Evolutionary conservation across 35 echinoderm and acorn worm genomes (phyloP), one percentile per base, ranked within the genome.

Genomic region (Anneissia japonica): DNA sequence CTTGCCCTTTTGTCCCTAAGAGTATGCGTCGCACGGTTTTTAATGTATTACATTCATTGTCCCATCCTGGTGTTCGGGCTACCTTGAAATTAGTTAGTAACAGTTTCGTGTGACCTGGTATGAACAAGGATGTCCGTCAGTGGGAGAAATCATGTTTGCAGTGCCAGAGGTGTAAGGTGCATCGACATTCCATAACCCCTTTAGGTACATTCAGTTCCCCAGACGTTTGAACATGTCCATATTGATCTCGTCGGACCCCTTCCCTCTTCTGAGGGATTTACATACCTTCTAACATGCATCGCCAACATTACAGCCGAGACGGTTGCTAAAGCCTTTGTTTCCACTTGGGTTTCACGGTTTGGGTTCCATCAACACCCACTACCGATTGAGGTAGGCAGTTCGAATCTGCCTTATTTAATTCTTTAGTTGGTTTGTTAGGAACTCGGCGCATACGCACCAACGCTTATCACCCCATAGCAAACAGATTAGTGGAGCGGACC

Each of bases 151-250:
- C 73, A 12, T 92, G 85, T 39, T 31, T 88, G 10, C 1, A 81
- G 30, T 92, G 90, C 36, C 86, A 88, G 34, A 46, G 36, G 11
- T 75, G 46, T 0, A 91, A 91, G 51, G 77, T 91, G 23, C 79
- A 91, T 32, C 64, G 77, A 26, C 90, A 87, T 41, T 87, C 51
- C 4, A 32, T 75, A 34, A 75, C 83, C 0, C 90, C 83, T 16
- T 72, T 86, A 14, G 77, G 79, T 4, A 87, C 90, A 23, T 91
- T 91, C 30, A 64, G 84, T 30, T 33, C 9, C 13, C 90, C 84
- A 26, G 90, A 91, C 35, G 84, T 91, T 91, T 56, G 38, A 82
- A 19, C 77, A 91, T 46, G 80, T 91, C 13, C 84, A 91, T 33
- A 46, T 91, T 14, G 84, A 91, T 46, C 28, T 87, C 17, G 84